phyloP scores from a whole-genome alignment of 2,888 invertebrate species.

The Tachystola acroxantha region DNA sequence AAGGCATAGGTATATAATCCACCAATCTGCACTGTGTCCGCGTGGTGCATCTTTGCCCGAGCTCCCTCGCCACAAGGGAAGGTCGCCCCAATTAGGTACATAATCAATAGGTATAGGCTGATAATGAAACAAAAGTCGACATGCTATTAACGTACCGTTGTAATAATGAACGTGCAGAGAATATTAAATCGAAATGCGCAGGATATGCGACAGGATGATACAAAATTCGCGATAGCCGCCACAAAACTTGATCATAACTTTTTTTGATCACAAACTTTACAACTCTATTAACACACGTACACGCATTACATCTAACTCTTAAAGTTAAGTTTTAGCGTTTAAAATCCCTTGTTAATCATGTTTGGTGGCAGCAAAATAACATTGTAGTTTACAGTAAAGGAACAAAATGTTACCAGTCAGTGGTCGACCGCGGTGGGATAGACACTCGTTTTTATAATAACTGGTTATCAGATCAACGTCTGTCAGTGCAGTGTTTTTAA shows the following conservation, averaged over 20 bases:
- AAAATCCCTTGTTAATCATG: slow-evolving; percentile 23
- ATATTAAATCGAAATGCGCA: background rate
- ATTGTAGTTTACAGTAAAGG: slow-evolving; percentile 21
- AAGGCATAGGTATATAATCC: no score
- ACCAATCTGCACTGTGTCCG: no score
- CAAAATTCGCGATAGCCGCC: slow-evolving; percentile 10
- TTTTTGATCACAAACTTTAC: slow-evolving; percentile 7
- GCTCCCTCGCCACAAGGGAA: no score
- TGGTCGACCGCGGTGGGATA: slow-evolving; percentile 31
- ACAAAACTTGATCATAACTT: slow-evolving; percentile 8
- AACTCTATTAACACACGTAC: background rate
- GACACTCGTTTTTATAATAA: slow-evolving; percentile 22
- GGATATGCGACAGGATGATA: background rate
- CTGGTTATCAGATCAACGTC: slow-evolving; percentile 33
- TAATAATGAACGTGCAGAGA: no score
- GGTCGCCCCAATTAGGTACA: no score
- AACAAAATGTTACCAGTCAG: slow-evolving; percentile 39
- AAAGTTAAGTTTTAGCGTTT: slow-evolving; percentile 17
- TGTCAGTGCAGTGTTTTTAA: slow-evolving; percentile 22
- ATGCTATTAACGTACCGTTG: no score
- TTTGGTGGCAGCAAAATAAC: slow-evolving; percentile 26
- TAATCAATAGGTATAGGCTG: no score
- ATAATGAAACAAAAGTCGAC: no score
- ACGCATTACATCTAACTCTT: background rate
- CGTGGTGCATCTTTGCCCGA: no score